A percentile compares a stretch with the other conserved stretches of the same genome.
These are phyloP conservation scores for Pararge aegeria DNA, from an alignment of 1,140 invertebrate species.

Conservation along the genomic window DNA sequence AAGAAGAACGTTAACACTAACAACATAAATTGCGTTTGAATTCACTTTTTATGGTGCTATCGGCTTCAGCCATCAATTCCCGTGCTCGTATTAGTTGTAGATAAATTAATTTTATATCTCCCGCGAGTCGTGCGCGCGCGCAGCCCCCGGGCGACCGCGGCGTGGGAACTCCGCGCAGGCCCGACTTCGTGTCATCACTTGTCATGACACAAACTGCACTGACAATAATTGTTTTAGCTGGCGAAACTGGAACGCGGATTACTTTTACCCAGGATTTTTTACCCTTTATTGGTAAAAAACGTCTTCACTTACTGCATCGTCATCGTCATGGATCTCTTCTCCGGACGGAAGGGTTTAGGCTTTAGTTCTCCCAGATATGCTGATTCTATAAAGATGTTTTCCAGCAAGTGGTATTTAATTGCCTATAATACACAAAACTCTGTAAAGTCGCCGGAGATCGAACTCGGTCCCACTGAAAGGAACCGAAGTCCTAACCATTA, in stretches of 20 bases:
- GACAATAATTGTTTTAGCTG: slow-evolving; percentile 16
- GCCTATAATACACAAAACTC: too few species aligned
- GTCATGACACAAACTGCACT: slow-evolving; percentile 31
- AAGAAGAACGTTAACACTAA: neutral
- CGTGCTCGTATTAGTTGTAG: slow-evolving; percentile 55
- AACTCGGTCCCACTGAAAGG: too few species aligned
- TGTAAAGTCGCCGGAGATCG: too few species aligned
- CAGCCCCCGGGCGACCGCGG: slow-evolving; percentile 59
- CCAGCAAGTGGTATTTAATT: too few species aligned
- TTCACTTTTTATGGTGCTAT: slow-evolving; percentile 28
- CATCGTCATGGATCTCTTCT: too few species aligned
- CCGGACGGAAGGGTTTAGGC: too few species aligned
- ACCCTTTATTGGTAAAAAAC: too few species aligned
- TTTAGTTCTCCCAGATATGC: too few species aligned
- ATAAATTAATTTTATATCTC: slow-evolving; percentile 77
- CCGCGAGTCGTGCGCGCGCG: slow-evolving; percentile 58
- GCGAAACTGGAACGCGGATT: neutral
- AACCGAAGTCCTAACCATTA: too few species aligned
- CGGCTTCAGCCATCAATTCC: slow-evolving; percentile 29
- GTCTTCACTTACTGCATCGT: too few species aligned
- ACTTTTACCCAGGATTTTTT: neutral
- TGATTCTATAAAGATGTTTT: too few species aligned
- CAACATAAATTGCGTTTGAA: slow-evolving; percentile 22
- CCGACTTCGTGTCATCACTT: slow-evolving; percentile 40
- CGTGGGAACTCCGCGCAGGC: slow-evolving; percentile 64